Conservation (phyloP, 2,113 vertebrate species). For the Prietella phreatophila region DNA sequence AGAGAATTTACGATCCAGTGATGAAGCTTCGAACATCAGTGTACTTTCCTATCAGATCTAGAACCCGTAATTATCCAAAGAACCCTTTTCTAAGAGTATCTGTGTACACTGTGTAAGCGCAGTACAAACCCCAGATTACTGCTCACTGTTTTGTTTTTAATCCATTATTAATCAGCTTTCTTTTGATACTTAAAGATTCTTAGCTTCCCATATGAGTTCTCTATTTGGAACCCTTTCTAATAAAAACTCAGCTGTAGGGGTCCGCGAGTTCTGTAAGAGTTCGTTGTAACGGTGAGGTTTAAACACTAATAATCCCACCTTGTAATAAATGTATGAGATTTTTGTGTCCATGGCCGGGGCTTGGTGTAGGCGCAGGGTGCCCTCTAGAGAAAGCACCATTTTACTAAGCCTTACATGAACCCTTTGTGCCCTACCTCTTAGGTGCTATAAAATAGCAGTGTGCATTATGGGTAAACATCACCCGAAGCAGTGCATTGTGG, state of each 20-base stretch:
- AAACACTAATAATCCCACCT: too few species aligned
- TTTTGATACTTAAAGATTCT: background rate
- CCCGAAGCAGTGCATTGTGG: background rate
- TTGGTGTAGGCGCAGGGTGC: too few species aligned
- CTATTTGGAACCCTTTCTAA: background rate
- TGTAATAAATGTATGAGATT: too few species aligned
- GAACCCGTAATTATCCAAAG: background rate
- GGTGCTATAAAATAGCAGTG: background rate
- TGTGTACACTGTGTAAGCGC: background rate
- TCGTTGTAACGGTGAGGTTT: too few species aligned
- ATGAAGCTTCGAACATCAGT: too few species aligned
- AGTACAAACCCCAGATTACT: too few species aligned
- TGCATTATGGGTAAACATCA: background rate
- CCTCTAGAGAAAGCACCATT: background rate
- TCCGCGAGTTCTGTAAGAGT: background rate
- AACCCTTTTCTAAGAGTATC: background rate
- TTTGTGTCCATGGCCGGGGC: too few species aligned
- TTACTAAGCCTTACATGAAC: too few species aligned
- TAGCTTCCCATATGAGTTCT: background rate
- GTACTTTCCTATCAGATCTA: background rate
- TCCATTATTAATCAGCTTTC: background rate
- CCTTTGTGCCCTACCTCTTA: too few species aligned
- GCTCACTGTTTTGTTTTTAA: background rate
- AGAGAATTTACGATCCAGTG: background rate
- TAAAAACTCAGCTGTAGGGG: background rate